Evolutionary conservation across 2,797 vertebrate genomes (phyloP), one percentile per base, ranked within the genome.

Genomic region (Tokudaia muenninki): DNA sequence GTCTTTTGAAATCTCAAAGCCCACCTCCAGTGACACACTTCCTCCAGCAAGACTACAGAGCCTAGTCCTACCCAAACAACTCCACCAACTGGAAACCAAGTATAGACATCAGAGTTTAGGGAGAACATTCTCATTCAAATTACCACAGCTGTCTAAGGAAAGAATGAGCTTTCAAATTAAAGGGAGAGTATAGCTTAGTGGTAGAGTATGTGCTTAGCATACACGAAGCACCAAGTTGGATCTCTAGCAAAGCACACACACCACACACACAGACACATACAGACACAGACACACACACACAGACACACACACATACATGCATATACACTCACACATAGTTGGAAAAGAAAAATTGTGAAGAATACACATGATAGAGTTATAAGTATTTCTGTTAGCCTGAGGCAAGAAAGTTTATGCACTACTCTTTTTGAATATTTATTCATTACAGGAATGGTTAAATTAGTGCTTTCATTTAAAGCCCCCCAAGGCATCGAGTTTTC

Each of bases 351-450:
- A 93, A 84, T 87, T 92, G 55, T 86, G 77, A 94, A 88, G 72
- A 94, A 47, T 41, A 57, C 26, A 81, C 6, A 70, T 50, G 44
- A 95, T 87, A 80, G 55, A 88, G 22, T 90, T 67, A 70, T 94
- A 95, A 93, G 87, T 74, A 70, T 77, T 93, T 94, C 65, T 4
- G 22, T 91, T 94, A 94, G 91, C 96, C 74, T 87, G n/a, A 94
- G 81, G 96, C 95, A 94, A 89, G 81, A 74, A 83, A 91, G 79
- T 93, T 92, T 95, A 80, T 90, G 41, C 81, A 74, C 65, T 70
- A 74, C 50, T 89, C 70, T 61, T 96, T 96, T 95, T 95, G 44
- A 97, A 94, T 95, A 92, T 91, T 94, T 96, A 96, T 93, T 96
- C 63, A 82, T 97, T 94, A 78, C 77, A 91, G 65, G 65, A 95